Evolutionary conservation across 2,797 vertebrate genomes (phyloP).

Genomic region (Gephyroberyx darwinii): DNA sequence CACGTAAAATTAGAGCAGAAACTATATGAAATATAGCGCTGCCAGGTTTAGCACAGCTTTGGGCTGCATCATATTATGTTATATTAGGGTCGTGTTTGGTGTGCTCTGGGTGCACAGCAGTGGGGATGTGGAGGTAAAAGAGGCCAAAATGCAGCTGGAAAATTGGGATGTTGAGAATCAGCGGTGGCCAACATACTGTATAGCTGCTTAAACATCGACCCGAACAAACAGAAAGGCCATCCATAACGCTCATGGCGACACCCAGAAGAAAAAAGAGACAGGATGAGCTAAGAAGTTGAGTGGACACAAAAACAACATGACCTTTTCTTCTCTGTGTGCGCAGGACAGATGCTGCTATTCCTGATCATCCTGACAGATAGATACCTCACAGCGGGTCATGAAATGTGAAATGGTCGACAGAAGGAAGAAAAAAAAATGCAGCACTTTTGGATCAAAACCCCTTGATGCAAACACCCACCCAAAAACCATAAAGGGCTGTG

Average conservation of each 20-base stretch:
- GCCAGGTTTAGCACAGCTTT: constrained; percentile 35
- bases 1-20: constrained; percentile 30
- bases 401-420: constrained; percentile 13
- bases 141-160: too few species aligned
- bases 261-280: constrained; percentile 25
- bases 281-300: constrained; percentile 53
- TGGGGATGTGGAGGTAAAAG: constrained; percentile 7
- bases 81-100: constrained; percentile 11
- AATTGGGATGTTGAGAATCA: too few species aligned
- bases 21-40: constrained; percentile 23
- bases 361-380: constrained; percentile 50
- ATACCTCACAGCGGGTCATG: constrained; percentile 29
- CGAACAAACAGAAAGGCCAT: constrained; percentile 32
- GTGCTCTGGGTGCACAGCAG: constrained; percentile 29
- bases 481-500: neutral
- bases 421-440: neutral
- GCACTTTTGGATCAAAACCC: neutral
- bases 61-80: neutral
- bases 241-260: neutral
- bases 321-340: constrained; percentile 59
- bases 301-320: constrained; percentile 62
- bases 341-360: constrained; percentile 57
- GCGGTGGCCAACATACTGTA: constrained; percentile 20
- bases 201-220: constrained; percentile 26
- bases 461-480: neutral